phyloP scores from a whole-genome alignment of 53 echinoderm and acorn worm species.

The Temnopleurus reevesii region DNA sequence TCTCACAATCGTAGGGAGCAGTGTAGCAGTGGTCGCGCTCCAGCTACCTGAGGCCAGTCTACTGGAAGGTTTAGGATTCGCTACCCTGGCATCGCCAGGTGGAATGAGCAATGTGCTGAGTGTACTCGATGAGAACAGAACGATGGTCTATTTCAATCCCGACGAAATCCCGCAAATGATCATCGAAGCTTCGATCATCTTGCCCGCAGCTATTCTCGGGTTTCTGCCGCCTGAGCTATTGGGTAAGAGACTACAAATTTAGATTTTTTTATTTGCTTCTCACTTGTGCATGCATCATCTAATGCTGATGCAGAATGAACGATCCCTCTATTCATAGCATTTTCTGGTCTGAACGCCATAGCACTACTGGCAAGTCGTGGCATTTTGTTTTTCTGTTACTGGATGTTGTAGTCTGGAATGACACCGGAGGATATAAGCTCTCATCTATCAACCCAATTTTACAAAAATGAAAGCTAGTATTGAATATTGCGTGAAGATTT shows the following conservation, averaged over 20 bases:
- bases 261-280: too few species aligned
- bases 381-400: too few species aligned
- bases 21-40: slow-evolving; percentile 50
- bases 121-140: slow-evolving; percentile 31
- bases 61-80: slow-evolving; percentile 59
- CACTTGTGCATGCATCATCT: too few species aligned
- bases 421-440: too few species aligned
- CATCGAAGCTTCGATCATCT: slow-evolving; percentile 55
- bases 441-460: too few species aligned
- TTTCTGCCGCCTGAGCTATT: not conserved
- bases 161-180: slow-evolving; percentile 19
- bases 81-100: not conserved
- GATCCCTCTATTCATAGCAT: too few species aligned
- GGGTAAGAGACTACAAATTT: not conserved
- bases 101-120: not conserved
- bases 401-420: too few species aligned
- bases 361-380: too few species aligned
- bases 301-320: too few species aligned
- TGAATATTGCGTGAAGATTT: too few species aligned
- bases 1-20: slow-evolving; percentile 51
- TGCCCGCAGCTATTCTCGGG: slow-evolving; percentile 51
- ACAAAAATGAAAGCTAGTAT: too few species aligned
- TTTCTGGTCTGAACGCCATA: too few species aligned
- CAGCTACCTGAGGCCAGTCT: slow-evolving; percentile 43
- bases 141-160: slow-evolving; percentile 48